Base-by-base conservation (phyloP, 2,888 invertebrate species). In the Eristalis pertinax region DNA sequence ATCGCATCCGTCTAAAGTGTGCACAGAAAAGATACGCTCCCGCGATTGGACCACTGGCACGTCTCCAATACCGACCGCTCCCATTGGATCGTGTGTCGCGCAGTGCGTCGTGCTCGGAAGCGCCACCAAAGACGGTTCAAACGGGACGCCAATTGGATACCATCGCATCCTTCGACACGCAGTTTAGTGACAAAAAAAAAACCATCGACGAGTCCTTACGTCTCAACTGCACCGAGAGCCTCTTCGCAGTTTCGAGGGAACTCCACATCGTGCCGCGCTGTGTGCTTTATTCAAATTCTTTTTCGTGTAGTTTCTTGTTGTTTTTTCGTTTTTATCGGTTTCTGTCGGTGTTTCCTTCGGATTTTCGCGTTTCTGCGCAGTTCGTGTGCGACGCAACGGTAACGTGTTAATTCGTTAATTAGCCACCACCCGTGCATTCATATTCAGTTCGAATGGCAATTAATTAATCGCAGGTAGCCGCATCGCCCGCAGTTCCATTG, bases 281-380 rank as follows among this genome's bases (percentile, higher is more conserved):
- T 76, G 84, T 85, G 76, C 73, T 85, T 84, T 76, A 84, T 84
- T 75, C 58, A 84, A 74, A 81, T 75, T n/a, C n/a, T n/a, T 64
- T 8, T 10, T 43, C 5, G n/a, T 73, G 5, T 10, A 32, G 32
- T 32, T 8, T 32, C 32, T 32, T 1, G 5, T 32, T 7, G 32
- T 5, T 32, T 8, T 32, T 10, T 32, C 32, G 32, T 50, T 64
- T 38, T 56, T 32, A 26, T 58, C 62, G 26, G 29, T 35, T 80
- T 80, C 65, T 60, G 62, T 80, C 56, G 84, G 35, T 63, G 32
- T 32, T 63, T 50, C 32, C 8, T 32, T 64, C 68, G 68, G 60
- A 56, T 74, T 63, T 73, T n/a, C n/a, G n/a, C 8, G 22, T 65
- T 65, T 68, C n/a, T 43, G 67, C 38, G 11, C 19, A 60, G 56